Conservation (phyloP, 1,140 invertebrate species). For the Orussus abietinus region DNA sequence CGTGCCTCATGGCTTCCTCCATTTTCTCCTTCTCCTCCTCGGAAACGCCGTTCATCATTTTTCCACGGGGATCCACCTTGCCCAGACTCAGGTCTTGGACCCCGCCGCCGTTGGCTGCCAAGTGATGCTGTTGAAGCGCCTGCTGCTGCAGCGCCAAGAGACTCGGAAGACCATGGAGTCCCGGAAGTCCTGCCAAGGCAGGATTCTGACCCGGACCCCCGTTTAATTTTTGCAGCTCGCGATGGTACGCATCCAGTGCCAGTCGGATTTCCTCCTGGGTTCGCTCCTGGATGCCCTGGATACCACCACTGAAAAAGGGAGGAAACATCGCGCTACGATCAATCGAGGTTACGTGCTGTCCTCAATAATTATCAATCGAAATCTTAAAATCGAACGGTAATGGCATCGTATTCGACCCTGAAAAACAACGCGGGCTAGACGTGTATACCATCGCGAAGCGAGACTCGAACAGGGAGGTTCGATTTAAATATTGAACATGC, state of each 20-base stretch:
- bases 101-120: constrained; percentile 60
- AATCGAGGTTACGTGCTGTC: constrained; percentile 59
- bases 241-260: constrained; percentile 86
- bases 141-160: constrained; percentile 72
- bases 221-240: constrained; percentile 84
- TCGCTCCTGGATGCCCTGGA: constrained; percentile 66
- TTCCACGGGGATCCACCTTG: constrained; percentile 63
- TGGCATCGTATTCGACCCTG: no score
- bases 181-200: constrained; percentile 52
- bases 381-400: no score
- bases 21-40: constrained; percentile 63
- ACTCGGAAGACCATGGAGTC: constrained; percentile 61
- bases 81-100: constrained; percentile 84
- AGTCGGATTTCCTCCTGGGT: constrained; percentile 83
- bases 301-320: constrained; percentile 69
- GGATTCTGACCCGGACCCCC: constrained; percentile 58
- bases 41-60: constrained; percentile 67
- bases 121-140: constrained; percentile 61
- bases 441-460: no score
- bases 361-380: constrained; percentile 50
- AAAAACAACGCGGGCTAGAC: no score
- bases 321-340: constrained; percentile 65
- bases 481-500: no score
- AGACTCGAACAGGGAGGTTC: no score
- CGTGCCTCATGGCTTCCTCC: constrained; percentile 71